Conservation (phyloP, 1,140 invertebrate species). For the Drosophila albomicans region DNA sequence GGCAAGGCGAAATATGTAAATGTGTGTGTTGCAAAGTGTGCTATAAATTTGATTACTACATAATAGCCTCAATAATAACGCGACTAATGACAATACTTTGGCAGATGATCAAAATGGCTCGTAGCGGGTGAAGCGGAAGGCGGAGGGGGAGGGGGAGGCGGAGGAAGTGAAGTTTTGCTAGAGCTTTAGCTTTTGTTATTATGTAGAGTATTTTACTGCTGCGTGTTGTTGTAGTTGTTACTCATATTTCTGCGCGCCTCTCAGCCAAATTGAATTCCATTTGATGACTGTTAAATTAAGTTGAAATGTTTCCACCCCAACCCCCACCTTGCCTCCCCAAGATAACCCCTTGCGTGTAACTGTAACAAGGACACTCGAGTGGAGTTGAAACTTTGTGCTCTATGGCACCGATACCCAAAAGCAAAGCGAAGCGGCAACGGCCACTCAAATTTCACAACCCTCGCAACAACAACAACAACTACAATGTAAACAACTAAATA, state of each 20-base stretch:
- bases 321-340: not conserved
- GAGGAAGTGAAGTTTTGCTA: not conserved
- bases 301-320: conserved; percentile 41
- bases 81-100: conserved; percentile 66
- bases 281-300: conserved; percentile 76
- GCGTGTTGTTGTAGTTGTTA: conserved; percentile 3
- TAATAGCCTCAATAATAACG: conserved; percentile 80
- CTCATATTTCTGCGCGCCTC: conserved; percentile 44
- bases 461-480: conserved; percentile 38
- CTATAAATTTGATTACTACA: conserved; percentile 81
- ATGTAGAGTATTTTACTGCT: no score
- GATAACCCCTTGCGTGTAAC: conserved; percentile 20
- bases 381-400: conserved; percentile 2
- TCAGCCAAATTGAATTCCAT: conserved; percentile 76
- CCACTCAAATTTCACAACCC: conserved; percentile 51
- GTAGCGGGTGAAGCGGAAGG: not conserved
- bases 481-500: conserved; percentile 78
- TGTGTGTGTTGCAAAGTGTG: conserved; percentile 43
- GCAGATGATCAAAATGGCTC: conserved; percentile 10
- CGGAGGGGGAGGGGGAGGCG: not conserved
- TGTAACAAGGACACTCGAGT: conserved; percentile 57
- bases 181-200: no score
- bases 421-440: not conserved
- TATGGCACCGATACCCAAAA: no score
- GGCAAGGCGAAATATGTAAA: conserved; percentile 23